These are phyloP conservation scores for Thaleichthys pacificus DNA, from an alignment of 2,797 vertebrate genomes.

Conservation along the genomic window DNA sequence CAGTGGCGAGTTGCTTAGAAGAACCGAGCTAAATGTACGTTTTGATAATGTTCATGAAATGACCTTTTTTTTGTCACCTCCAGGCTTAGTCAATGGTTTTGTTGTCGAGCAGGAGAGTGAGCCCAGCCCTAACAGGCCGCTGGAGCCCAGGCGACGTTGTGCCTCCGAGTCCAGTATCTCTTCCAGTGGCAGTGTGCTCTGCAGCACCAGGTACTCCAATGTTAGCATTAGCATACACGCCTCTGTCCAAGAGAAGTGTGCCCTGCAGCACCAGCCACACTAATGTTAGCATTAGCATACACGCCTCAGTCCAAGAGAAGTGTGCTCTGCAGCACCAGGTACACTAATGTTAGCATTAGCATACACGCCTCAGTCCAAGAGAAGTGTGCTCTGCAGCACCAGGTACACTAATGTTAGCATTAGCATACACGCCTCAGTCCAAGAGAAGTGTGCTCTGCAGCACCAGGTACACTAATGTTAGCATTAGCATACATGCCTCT, in stretches of 20 bases:
- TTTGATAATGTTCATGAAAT: no score
- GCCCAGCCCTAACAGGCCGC: slow-evolving; percentile 70
- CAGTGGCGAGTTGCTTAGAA: background rate
- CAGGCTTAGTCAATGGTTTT: slow-evolving; percentile 90
- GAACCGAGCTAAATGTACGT: no score
- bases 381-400: background rate
- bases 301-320: background rate
- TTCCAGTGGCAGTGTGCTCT: slow-evolving; percentile 85
- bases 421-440: background rate
- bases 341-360: background rate
- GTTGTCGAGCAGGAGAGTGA: slow-evolving; percentile 76
- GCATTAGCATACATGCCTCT: no score
- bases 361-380: background rate
- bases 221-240: background rate
- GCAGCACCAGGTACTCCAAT: slow-evolving; percentile 77
- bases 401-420: background rate
- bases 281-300: background rate
- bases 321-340: background rate
- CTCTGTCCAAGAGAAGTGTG: background rate
- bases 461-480: background rate
- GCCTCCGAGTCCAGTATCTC: slow-evolving; percentile 98
- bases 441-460: background rate
- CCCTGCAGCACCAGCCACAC: background rate
- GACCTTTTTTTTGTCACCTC: background rate
- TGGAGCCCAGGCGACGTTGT: slow-evolving; percentile 91